Percentiles rank a stretch among this genome's conserved stretches.
phyloP scores from a whole-genome alignment of 2,113 vertebrate species.

The Sclerurus mexicanus region DNA sequence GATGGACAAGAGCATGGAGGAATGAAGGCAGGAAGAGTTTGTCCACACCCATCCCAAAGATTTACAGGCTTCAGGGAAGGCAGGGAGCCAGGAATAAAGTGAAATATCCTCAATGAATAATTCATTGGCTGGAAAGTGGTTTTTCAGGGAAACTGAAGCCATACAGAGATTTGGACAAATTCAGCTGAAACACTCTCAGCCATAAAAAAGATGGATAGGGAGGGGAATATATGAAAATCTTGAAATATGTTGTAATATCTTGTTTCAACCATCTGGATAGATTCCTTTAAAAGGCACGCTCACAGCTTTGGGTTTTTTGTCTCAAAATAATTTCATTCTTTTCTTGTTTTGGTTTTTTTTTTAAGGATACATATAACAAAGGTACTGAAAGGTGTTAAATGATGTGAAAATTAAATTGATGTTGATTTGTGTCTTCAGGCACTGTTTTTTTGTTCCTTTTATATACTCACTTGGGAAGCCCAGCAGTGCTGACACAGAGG shows the following conservation, averaged over 20 bases:
- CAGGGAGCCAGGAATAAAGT: neutral
- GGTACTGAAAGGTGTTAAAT: neutral
- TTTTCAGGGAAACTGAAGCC: conserved; percentile 32
- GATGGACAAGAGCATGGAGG: neutral
- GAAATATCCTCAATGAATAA: conserved; percentile 51
- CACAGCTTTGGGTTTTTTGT: neutral
- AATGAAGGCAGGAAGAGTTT: neutral
- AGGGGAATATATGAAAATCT: neutral
- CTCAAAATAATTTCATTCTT: neutral
- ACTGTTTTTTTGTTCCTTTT: neutral
- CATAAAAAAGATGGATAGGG: conserved; percentile 49
- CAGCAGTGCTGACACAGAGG: neutral
- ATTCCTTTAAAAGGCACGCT: neutral
- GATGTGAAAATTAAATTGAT: neutral
- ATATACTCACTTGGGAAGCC: neutral
- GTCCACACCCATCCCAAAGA: neutral
- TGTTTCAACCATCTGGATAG: neutral
- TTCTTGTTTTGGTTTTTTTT: too few species aligned
- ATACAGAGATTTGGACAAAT: conserved; percentile 26
- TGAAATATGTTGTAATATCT: conserved; percentile 14
- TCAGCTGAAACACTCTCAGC: neutral
- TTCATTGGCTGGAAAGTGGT: conserved; percentile 27
- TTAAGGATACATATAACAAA: neutral
- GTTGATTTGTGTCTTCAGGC: neutral
- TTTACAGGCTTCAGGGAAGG: conserved; percentile 3